Base-by-base conservation (phyloP, 2,113 vertebrate genomes). In the Daboia siamensis region DNA sequence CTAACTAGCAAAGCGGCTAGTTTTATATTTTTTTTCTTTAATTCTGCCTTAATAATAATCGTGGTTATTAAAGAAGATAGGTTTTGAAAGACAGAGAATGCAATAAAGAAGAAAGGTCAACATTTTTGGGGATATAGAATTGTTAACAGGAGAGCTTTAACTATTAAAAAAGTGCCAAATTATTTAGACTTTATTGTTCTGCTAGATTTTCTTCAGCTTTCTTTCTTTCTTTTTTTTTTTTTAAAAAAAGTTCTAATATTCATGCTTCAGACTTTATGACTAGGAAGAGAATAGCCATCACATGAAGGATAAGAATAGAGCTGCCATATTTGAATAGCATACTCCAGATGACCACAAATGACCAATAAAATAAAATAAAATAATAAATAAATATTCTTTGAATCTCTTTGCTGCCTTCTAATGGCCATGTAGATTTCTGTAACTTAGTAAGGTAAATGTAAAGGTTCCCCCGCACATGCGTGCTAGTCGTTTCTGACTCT, bases 121-220 rank as follows among this genome's bases (percentile, higher is more conserved):
- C 12, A 48, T 87, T 87, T 26, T 59, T 26, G 29, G 55, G 3
- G 29, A 39, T 61, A 11, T 1, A 29, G 90, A 88, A 69, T 17
- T 87, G 74, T 17, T 74, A n/a, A 55, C 23, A 39, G 64, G 23
- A 74, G 33, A 74, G 64, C 13, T 74, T 74, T 74, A 74, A 74
- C 13, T 17, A 74, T n/a, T 51, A 48, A 12, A 0, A 33, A 59
- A 39, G 3, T 23, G 61, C 57, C 39, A 90, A 91, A 86, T 89
- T 21, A 56, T 86, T 12, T n/a, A 91, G 51, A 7, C 2, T 52
- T 92, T 93, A 64, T 0, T 59, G 90, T 88, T 93, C 80, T 89
- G 90, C 29, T 84, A 56, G 92, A 86, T 52, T 88, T 69, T 26
- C 87, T 29, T 89, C 91, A 94, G 56, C 84, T 80, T 80, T 54